A percentile compares a stretch with the other conserved stretches of the same genome.
phyloP scores from a whole-genome alignment of 2,797 vertebrate species.

The Crenuchus spilurus region DNA sequence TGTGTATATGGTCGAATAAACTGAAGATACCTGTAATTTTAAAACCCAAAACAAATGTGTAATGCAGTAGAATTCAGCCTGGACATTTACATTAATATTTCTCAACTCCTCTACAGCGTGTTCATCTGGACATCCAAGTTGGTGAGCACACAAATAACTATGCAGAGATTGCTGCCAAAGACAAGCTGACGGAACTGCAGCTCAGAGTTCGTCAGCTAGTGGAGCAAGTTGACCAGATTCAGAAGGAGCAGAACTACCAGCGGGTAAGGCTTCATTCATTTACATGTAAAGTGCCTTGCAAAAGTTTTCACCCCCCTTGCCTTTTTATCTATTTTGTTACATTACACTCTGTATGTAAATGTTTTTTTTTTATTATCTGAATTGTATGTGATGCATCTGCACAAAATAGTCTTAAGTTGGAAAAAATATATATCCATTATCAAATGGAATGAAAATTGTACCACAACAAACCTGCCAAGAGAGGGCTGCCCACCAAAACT shows the following conservation, averaged over 20 bases:
- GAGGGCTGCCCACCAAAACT: no score
- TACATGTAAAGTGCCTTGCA: not conserved
- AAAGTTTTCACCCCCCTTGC: no score
- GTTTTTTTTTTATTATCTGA: no score
- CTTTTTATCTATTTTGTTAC: no score
- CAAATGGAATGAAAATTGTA: no score
- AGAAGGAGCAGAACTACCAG: slow-evolving; percentile 95
- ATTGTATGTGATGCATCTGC: no score
- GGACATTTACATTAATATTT: not conserved
- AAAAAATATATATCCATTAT: no score
- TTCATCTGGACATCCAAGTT: slow-evolving; percentile 92
- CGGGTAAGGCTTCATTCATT: slow-evolving; percentile 72
- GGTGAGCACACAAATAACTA: slow-evolving; percentile 93
- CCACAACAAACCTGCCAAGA: no score
- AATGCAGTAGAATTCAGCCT: not conserved
- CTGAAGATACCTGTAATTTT: no score
- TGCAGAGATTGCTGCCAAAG: slow-evolving; percentile 91
- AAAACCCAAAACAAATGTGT: slow-evolving; percentile 17
- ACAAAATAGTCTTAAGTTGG: no score
- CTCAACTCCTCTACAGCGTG: slow-evolving; percentile 73
- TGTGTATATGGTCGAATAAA: not conserved
- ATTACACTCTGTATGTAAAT: no score
- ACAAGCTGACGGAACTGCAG: slow-evolving; percentile 91
- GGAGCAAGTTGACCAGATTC: slow-evolving; percentile 93
- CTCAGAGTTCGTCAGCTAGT: slow-evolving; percentile 88